Evolutionary conservation across 2,113 vertebrate species (phyloP).

Genomic region (Genyomyrus donnyi): DNA sequence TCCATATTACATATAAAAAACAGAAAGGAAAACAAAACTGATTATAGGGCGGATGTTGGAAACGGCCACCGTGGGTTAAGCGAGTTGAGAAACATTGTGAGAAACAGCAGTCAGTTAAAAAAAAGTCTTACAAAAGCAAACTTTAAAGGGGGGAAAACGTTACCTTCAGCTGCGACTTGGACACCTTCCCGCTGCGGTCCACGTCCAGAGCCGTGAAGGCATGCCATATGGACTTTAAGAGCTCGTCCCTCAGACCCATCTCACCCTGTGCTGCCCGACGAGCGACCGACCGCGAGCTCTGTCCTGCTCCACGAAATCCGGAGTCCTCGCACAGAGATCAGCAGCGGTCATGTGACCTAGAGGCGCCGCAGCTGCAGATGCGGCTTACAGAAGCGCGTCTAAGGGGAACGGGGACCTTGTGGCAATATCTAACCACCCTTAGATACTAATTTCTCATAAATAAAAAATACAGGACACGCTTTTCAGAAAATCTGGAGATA

Average conservation of each 20-base stretch:
- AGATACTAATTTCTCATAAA: not conserved
- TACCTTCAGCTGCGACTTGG: slow-evolving; percentile 83
- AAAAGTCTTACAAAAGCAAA: not conserved
- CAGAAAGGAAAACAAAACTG: not conserved
- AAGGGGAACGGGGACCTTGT: not conserved
- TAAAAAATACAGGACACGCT: not conserved
- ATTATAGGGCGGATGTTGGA: not conserved
- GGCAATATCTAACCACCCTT: not conserved
- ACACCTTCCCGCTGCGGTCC: slow-evolving; percentile 82
- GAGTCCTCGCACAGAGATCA: too few relatives aligned
- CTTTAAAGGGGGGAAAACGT: not conserved
- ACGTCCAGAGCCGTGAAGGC: slow-evolving; percentile 78
- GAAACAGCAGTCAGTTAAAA: not conserved
- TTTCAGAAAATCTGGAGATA: not conserved
- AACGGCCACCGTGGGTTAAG: not conserved
- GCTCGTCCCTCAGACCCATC: slow-evolving; percentile 73
- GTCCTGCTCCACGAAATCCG: too few relatives aligned
- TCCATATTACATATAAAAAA: not conserved
- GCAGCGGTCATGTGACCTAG: not conserved
- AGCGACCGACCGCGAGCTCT: not conserved
- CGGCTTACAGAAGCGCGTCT: not conserved
- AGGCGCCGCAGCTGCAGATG: not conserved
- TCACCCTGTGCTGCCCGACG: not conserved
- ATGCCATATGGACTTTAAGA: slow-evolving; percentile 81
- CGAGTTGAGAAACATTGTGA: not conserved